Conservation (phyloP, 1,140 invertebrate genomes). For the Steinernema feltiae region DNA sequence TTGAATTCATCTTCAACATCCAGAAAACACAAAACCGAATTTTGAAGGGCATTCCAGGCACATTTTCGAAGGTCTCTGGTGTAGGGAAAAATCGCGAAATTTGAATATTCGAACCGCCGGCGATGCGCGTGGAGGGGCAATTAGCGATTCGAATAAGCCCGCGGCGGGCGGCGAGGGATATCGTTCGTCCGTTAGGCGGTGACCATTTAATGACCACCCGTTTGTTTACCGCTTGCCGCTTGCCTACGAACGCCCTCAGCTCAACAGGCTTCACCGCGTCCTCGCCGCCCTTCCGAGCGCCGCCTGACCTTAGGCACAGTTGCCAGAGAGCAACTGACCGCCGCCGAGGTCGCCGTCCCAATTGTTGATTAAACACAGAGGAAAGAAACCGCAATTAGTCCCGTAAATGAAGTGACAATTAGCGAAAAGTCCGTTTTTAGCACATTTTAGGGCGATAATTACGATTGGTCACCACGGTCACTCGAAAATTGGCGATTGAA, state of each 20-base stretch:
- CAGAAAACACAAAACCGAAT: background rate
- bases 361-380: too few species aligned
- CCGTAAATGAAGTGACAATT: background rate
- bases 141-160: conserved; percentile 12
- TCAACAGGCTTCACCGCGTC: background rate
- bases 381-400: background rate
- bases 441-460: background rate
- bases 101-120: background rate
- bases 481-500: background rate
- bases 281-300: background rate
- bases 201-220: conserved; percentile 15
- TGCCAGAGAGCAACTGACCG: background rate
- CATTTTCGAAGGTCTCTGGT: too few species aligned
- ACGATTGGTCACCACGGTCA: background rate
- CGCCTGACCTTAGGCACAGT: background rate
- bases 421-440: background rate
- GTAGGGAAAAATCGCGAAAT: background rate
- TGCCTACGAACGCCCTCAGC: background rate
- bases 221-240: conserved; percentile 3
- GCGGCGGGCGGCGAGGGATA: background rate
- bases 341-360: too few species aligned
- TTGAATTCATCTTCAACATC: too few species aligned
- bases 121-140: background rate
- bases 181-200: background rate
- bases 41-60: too few species aligned